Conservation (phyloP, 1,140 invertebrate species). For the Asobara japonica region DNA sequence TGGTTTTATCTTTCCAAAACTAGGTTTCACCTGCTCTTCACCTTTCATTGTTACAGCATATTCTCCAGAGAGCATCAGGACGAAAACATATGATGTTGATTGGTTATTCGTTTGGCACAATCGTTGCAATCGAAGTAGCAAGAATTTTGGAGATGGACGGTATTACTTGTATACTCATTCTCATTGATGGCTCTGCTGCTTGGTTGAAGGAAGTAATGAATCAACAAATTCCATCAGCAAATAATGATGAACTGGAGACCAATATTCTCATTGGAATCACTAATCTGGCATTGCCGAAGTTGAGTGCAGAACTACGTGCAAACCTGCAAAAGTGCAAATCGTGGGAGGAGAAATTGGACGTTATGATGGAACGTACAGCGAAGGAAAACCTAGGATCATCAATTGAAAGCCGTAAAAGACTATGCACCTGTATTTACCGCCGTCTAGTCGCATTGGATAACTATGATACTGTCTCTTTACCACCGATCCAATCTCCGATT, state of each 20-base stretch:
- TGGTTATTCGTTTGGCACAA: constrained; percentile 61
- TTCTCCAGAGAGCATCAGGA: constrained; percentile 46
- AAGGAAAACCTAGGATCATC: constrained; percentile 24
- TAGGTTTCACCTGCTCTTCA: no score
- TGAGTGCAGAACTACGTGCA: constrained; percentile 49
- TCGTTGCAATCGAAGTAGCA: constrained; percentile 59
- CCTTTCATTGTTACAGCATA: constrained; percentile 43
- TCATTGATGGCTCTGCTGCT: constrained; percentile 63
- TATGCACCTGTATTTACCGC: constrained; percentile 67
- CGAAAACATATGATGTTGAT: constrained; percentile 57
- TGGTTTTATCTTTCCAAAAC: neutral
- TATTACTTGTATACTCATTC: constrained; percentile 49
- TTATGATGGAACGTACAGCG: constrained; percentile 38
- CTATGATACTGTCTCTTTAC: constrained; percentile 58
- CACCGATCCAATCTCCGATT: constrained; percentile 69
- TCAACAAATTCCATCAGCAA: constrained; percentile 35
- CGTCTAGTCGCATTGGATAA: constrained; percentile 67
- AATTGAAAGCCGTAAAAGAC: constrained; percentile 57
- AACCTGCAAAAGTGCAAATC: constrained; percentile 56
- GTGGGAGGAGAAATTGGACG: constrained; percentile 60
- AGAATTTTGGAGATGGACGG: constrained; percentile 54
- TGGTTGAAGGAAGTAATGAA: constrained; percentile 47
- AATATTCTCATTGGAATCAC: constrained; percentile 48
- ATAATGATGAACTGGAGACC: constrained; percentile 46
- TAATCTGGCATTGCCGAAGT: constrained; percentile 36